Base-by-base conservation (phyloP, 2,113 vertebrate genomes). In the Larimichthys polyactis region DNA sequence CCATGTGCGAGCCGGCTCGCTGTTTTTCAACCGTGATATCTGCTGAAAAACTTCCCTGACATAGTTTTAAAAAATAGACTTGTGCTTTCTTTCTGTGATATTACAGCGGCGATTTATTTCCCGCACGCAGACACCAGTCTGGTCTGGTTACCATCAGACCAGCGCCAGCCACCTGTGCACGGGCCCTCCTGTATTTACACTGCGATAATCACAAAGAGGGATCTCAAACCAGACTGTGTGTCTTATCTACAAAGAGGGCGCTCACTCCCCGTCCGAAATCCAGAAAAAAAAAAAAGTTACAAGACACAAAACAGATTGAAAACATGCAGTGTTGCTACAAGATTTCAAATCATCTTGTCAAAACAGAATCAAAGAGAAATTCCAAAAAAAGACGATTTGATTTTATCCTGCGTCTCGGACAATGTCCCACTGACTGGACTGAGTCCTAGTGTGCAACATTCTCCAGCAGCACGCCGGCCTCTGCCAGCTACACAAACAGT, bases 401-500 rank as follows among this genome's bases (percentile, higher is more conserved):
- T 84, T 80, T 72, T 27, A 69, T 79, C 60, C 54, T 20, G 12
- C 44, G n/a, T 63, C 81, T 87, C 81, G 85, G 84, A 71, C 43
- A 48, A 9, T 46, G 44, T 90, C 85, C 83, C 77, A 71, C 57
- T 70, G 87, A 67, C 81, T 49, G 20, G 70, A 72, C 84, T 76
- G 84, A 90, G 74, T 88, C 79, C 87, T 49, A 70, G 70, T 60
- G 81, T 81, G 60, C 17, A 66, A 72, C 89, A 82, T 58, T 82
- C 70, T 85, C 80, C 86, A 88, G 84, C 80, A 83, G 78, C 83
- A 70, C 36, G 32, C 67, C 64, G 51, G 73, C 73, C 86, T 86
- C 83, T 90, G 87, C 90, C 90, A 93, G 88, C 91, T 94, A 94
- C 78, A 90, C 88, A 91, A 93, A 94, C 88, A 91, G 71, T 68